Conservation (phyloP, 2,888 invertebrate species). For the Blastobasis lacticolella region DNA sequence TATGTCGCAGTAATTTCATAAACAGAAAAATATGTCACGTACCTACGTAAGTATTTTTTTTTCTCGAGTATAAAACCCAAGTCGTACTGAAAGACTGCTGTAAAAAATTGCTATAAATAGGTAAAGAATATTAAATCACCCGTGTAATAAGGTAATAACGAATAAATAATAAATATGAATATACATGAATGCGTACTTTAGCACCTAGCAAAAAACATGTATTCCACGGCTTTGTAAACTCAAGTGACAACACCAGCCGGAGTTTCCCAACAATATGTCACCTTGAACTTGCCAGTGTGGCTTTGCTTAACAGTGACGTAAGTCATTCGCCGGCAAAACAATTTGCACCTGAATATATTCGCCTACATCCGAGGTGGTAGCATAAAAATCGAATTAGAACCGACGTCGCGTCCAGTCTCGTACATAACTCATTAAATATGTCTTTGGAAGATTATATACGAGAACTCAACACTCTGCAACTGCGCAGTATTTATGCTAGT, state of each 20-base stretch:
- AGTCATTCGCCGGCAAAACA: conserved; percentile 54
- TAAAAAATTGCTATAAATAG: too few species aligned
- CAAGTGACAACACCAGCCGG: conserved; percentile 13
- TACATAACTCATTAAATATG: conserved; percentile 18
- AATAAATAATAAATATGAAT: too few species aligned
- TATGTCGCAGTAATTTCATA: too few species aligned
- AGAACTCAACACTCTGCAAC: conserved; percentile 1
- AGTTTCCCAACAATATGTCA: conserved; percentile 25
- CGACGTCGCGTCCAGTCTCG: neutral
- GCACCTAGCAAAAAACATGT: too few species aligned
- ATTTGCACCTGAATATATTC: conserved; percentile 46
- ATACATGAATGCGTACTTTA: too few species aligned
- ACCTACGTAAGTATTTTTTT: too few species aligned
- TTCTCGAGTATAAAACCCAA: too few species aligned
- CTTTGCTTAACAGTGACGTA: conserved; percentile 52
- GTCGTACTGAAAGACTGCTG: too few species aligned
- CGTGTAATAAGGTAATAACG: too few species aligned
- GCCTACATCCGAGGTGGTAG: conserved; percentile 18
- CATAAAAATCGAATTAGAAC: conserved; percentile 9
- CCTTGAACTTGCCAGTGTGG: conserved; percentile 62
- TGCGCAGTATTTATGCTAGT: conserved; percentile 8
- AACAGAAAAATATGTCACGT: too few species aligned
- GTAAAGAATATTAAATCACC: too few species aligned
- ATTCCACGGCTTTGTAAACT: neutral
- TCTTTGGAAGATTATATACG: conserved; percentile 14